A percentile compares a stretch with the other conserved stretches of the same genome.
phyloP scores from a whole-genome alignment of 2,113 vertebrate species.

The Ailurus styani region DNA sequence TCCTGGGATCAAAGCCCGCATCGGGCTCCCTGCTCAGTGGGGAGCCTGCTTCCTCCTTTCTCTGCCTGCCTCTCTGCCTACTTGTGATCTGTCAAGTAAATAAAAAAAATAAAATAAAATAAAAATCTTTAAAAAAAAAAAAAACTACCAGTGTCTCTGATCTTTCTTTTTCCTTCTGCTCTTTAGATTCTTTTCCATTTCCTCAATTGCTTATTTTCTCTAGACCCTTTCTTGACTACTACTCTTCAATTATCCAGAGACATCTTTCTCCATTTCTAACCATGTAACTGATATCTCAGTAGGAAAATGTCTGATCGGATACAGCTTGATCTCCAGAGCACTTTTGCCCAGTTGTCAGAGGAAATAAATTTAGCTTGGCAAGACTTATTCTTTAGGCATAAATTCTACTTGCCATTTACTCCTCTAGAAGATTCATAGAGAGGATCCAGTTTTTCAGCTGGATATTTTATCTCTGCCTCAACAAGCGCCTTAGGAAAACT shows the following conservation, averaged over 20 bases:
- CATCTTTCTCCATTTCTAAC: not conserved
- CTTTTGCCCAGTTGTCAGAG: not conserved
- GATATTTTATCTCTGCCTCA: slow-evolving; percentile 4
- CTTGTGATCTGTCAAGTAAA: too few species aligned
- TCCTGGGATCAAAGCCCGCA: too few species aligned
- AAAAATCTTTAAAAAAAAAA: too few species aligned
- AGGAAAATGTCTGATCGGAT: not conserved
- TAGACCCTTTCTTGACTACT: not conserved
- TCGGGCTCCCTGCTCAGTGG: too few species aligned
- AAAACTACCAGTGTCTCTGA: not conserved
- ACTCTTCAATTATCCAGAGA: not conserved
- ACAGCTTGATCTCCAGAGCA: not conserved
- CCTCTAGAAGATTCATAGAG: not conserved
- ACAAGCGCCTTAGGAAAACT: not conserved
- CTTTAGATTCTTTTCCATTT: not conserved
- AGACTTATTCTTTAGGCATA: not conserved
- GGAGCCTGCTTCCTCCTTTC: too few species aligned
- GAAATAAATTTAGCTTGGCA: not conserved
- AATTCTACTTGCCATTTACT: not conserved
- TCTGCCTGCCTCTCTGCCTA: too few species aligned
- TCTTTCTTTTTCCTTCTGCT: not conserved
- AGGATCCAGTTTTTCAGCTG: not conserved
- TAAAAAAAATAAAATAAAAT: too few species aligned
- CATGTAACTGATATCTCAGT: not conserved
- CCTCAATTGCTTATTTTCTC: not conserved